These are phyloP conservation scores for Microplitis manilae DNA, from an alignment of 2,888 invertebrate species.

Conservation along the genomic window DNA sequence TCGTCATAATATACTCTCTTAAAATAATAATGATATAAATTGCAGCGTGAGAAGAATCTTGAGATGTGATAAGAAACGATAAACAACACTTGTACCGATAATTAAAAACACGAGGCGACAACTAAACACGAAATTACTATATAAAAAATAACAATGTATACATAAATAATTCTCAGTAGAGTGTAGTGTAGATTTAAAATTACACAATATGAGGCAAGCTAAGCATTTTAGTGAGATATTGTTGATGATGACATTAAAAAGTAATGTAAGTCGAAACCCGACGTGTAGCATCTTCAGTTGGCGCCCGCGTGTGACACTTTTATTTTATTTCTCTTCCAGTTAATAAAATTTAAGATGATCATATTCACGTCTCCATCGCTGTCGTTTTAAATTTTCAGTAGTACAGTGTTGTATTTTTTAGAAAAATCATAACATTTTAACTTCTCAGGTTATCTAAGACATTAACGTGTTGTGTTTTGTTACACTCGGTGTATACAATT, in stretches of 20 bases:
- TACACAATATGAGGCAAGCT: slow-evolving; percentile 16
- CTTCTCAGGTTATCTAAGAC: slow-evolving; percentile 15
- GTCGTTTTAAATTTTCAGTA: background rate
- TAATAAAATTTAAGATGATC: slow-evolving; percentile 8
- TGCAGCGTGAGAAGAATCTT: slow-evolving; percentile 24
- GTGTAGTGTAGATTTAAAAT: slow-evolving; percentile 14
- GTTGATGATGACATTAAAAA: slow-evolving; percentile 13
- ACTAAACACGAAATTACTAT: slow-evolving; percentile 17
- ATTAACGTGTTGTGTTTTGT: background rate
- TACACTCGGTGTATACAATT: slow-evolving; percentile 3
- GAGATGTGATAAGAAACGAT: slow-evolving; percentile 48
- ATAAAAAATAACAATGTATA: slow-evolving; percentile 18
- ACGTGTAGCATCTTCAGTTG: background rate
- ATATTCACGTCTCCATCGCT: background rate
- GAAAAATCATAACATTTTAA: background rate
- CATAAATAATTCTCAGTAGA: slow-evolving; percentile 23
- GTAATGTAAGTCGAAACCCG: slow-evolving; percentile 18
- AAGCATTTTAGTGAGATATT: slow-evolving; percentile 11
- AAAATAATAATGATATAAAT: background rate
- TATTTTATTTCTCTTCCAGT: slow-evolving; percentile 1
- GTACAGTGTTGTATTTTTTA: background rate
- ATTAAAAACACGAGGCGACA: slow-evolving; percentile 28
- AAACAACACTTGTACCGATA: slow-evolving; percentile 58
- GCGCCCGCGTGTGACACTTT: background rate
- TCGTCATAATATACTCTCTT: background rate